Conservation (phyloP, 2,888 invertebrate species). For the Cancer borealis region DNA sequence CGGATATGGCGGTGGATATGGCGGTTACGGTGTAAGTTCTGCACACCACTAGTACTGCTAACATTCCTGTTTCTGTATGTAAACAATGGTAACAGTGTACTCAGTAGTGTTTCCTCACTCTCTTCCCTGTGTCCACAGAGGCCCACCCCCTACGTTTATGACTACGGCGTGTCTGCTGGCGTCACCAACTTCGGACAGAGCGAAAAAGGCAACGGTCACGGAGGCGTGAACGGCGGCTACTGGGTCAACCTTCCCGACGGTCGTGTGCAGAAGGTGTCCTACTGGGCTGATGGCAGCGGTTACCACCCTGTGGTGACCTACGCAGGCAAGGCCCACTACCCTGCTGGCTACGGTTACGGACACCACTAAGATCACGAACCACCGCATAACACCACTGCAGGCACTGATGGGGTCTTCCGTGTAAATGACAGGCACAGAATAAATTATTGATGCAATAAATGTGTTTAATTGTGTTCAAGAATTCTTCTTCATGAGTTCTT, state of each 20-base stretch:
- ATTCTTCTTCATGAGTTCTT: no score
- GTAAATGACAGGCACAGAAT: not conserved
- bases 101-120: not conserved
- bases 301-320: slow-evolving; percentile 48
- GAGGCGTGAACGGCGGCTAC: slow-evolving; percentile 38
- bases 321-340: slow-evolving; percentile 45
- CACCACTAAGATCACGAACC: not conserved
- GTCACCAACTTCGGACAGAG: slow-evolving; percentile 36
- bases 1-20: slow-evolving; percentile 34
- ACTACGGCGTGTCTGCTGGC: slow-evolving; percentile 14
- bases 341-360: not conserved
- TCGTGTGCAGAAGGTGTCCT: no score
- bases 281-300: slow-evolving; percentile 49
- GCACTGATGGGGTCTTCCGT: not conserved
- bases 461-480: not conserved
- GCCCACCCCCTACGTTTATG: slow-evolving; percentile 31
- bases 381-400: not conserved
- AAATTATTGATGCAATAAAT: not conserved
- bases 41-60: not conserved
- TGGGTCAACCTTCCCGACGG: slow-evolving; percentile 55
- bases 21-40: slow-evolving; percentile 30
- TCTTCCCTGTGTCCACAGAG: not conserved
- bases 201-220: slow-evolving; percentile 28
- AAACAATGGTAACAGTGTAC: not conserved
- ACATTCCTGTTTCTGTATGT: not conserved